These are phyloP conservation scores for Nemoura dubitans DNA, from an alignment of 2,888 invertebrate species.

Conservation along the genomic window DNA sequence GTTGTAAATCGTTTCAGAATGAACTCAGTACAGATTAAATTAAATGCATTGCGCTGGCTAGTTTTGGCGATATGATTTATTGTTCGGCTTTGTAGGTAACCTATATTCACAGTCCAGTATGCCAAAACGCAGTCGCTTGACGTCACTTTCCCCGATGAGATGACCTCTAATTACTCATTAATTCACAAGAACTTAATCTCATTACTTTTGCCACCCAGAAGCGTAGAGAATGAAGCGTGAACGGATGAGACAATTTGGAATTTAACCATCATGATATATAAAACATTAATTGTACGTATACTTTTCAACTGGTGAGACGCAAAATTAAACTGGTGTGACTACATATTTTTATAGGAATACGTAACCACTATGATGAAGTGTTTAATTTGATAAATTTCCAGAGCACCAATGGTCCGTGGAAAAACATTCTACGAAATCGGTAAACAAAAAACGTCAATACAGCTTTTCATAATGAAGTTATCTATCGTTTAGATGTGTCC, in stretches of 20 bases:
- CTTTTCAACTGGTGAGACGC: neutral
- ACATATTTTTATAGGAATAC: neutral
- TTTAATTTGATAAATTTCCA: neutral
- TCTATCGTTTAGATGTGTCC: too few relatives aligned
- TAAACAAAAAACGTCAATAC: neutral
- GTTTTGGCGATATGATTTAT: neutral
- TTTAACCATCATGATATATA: neutral
- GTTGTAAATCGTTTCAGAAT: neutral
- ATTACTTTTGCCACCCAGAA: neutral
- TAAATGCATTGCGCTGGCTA: too few relatives aligned
- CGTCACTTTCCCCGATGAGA: neutral
- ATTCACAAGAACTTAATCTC: neutral
- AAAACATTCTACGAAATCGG: neutral
- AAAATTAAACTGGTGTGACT: neutral
- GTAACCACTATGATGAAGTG: neutral
- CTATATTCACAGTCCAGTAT: neutral
- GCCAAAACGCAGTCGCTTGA: neutral
- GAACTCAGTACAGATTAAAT: neutral
- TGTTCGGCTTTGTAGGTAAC: neutral
- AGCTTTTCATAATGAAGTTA: too few relatives aligned
- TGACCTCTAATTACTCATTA: slow-evolving; percentile 5
- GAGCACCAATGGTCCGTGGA: neutral
- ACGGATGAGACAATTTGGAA: neutral
- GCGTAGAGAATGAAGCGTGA: neutral
- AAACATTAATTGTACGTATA: neutral